Conservation (phyloP, 2,113 vertebrate species). For the Paradoxurus hermaphroditus region DNA sequence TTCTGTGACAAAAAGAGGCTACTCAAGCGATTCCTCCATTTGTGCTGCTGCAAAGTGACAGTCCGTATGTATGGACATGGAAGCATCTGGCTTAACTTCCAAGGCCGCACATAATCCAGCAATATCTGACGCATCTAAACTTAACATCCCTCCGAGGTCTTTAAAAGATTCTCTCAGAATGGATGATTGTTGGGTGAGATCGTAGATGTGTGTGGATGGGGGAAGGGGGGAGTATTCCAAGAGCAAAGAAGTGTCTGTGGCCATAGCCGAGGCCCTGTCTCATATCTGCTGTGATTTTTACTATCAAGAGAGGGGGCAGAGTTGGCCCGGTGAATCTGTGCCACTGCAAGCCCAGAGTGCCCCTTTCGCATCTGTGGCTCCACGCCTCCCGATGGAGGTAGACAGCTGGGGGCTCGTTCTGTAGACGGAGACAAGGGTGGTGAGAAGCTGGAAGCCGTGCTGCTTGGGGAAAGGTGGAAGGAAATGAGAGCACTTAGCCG, state of each 20-base stretch:
- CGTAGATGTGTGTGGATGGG: not conserved
- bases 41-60: not conserved
- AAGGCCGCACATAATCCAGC: not conserved
- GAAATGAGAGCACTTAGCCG: not conserved
- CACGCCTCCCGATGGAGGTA: not conserved
- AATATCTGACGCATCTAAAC: not conserved
- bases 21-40: not conserved
- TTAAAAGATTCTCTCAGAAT: not conserved
- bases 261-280: not conserved
- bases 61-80: not conserved
- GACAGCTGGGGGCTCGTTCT: not conserved
- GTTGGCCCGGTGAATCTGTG: not conserved
- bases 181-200: not conserved
- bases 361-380: not conserved
- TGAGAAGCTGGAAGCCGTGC: not conserved
- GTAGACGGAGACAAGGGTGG: not conserved
- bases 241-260: not conserved
- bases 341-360: not conserved
- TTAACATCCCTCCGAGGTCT: not conserved
- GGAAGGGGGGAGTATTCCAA: not conserved
- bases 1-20: not conserved
- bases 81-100: not conserved
- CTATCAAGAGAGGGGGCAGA: not conserved
- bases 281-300: not conserved
- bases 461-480: not conserved